Evolutionary conservation across 2,113 vertebrate species (phyloP).

Genomic region (Plestiodon gilberti): DNA sequence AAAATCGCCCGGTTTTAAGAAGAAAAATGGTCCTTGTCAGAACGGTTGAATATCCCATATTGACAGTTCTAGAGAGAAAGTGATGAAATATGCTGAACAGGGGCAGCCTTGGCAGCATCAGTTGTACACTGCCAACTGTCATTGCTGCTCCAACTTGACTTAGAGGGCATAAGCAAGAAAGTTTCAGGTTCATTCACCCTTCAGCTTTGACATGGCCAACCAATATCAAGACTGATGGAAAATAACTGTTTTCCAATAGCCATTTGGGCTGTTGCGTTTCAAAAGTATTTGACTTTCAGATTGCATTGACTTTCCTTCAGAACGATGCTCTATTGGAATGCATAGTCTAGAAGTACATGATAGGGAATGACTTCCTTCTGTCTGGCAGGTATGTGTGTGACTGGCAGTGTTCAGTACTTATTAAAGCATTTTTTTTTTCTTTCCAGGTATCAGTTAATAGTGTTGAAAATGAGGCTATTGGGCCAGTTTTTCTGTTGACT

Average conservation of each 20-base stretch:
- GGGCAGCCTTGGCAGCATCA: rapidly evolving
- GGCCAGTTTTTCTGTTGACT: neutral
- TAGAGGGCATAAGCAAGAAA: neutral
- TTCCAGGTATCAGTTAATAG: neutral
- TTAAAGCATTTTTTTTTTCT: neutral
- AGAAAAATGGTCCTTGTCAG: neutral
- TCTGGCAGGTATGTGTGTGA: neutral
- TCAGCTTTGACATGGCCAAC: neutral
- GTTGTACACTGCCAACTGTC: neutral
- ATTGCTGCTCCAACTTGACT: neutral
- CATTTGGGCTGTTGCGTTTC: neutral
- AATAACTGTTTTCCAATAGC: neutral
- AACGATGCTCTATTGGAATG: slow-evolving; percentile 1
- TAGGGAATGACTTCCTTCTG: rapidly evolving
- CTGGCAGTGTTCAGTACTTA: neutral
- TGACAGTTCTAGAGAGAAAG: neutral
- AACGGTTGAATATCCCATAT: too few relatives aligned
- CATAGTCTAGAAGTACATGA: neutral
- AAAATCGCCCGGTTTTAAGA: neutral
- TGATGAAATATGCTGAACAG: neutral
- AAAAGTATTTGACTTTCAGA: neutral
- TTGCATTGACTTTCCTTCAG: slow-evolving; percentile 9
- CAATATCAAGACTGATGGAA: neutral
- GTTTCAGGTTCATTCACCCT: neutral
- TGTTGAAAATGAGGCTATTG: neutral